Conservation (phyloP, 2,888 invertebrate species). For the Melanostoma scalare region DNA sequence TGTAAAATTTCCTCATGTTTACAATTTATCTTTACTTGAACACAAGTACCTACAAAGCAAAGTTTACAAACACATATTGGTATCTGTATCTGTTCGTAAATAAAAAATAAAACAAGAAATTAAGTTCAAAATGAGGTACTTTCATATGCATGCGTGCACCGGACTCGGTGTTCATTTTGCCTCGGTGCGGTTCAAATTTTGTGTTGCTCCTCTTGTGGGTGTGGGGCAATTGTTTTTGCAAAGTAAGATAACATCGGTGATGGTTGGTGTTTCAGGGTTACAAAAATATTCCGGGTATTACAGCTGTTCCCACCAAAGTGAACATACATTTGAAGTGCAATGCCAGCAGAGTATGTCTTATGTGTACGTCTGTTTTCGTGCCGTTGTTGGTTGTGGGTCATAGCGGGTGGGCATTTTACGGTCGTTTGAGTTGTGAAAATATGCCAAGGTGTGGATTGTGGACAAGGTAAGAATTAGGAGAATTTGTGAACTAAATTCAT, state of each 20-base stretch:
- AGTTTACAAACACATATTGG: not conserved
- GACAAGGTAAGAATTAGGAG: constrained; percentile 34
- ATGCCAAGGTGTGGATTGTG: constrained; percentile 27
- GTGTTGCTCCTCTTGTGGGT: constrained; percentile 18
- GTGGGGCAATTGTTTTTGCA: not conserved
- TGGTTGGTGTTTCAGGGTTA: constrained; percentile 37
- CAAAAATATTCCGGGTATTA: constrained; percentile 30
- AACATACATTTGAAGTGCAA: constrained; percentile 53
- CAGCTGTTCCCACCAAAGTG: constrained; percentile 1
- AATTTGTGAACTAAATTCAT: constrained; percentile 43
- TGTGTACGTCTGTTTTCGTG: not conserved
- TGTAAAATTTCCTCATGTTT: constrained; percentile 32
- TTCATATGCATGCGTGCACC: too few species aligned
- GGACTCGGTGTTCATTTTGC: constrained; percentile 1
- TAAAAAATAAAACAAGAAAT: not conserved
- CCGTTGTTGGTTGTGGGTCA: not conserved
- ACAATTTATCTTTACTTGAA: constrained; percentile 29
- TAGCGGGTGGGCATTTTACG: constrained; percentile 25
- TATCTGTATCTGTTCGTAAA: too few species aligned
- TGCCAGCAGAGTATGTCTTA: constrained; percentile 24
- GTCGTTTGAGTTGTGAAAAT: constrained; percentile 31
- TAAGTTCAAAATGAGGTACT: not conserved
- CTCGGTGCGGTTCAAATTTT: constrained; percentile 19
- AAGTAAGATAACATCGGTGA: constrained; percentile 19
- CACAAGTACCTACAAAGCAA: not conserved